Evolutionary conservation across 2,797 vertebrate species (phyloP), one percentile per base, ranked within the genome.

Genomic region (Rousettus madagascariensis): DNA sequence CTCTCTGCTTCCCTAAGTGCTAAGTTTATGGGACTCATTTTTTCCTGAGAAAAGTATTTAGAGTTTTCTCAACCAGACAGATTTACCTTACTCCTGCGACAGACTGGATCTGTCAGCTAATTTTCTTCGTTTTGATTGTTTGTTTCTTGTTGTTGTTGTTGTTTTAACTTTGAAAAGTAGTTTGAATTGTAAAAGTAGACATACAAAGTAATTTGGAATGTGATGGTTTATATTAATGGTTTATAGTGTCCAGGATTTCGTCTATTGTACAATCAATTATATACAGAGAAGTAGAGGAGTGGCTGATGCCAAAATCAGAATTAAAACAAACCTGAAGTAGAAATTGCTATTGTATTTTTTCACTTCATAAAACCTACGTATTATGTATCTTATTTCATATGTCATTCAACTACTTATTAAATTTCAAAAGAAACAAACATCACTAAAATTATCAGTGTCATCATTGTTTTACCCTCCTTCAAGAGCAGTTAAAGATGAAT

Each of bases 351-450:
- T 87, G 3, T 26, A 7, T 83, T 51, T 94, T 53, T 63, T 6
- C 0, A 88, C 71, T 92, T 95, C n/a, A 22, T 28, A 77, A 49
- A 90, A 86, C 38, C 19, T 86, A 68, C 38, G 80, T 33, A 79
- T 57, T 53, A 26, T 86, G 1, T 53, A 46, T 78, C 49, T 75
- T 0, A 57, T 61, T 46, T 96, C 77, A 78, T 53, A 85, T 66
- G 57, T 71, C 8, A 82, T 94, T 95, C 61, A 59, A 4, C 17
- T 86, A 11, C 30, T 96, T 79, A 59, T 86, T 92, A 86, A 30
- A 17, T 95, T 90, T 95, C 5, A 91, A 53, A 83, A 4, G 16
- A 97, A 97, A 83, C 51, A 30, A 89, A 49, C 17, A 74, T 13
- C 2, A 74, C 0, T 84, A 22, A 83, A 63, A 61, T 13, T 51